Evolutionary conservation across 2,888 invertebrate species (phyloP).

Genomic region (Epirrita christyi): DNA sequence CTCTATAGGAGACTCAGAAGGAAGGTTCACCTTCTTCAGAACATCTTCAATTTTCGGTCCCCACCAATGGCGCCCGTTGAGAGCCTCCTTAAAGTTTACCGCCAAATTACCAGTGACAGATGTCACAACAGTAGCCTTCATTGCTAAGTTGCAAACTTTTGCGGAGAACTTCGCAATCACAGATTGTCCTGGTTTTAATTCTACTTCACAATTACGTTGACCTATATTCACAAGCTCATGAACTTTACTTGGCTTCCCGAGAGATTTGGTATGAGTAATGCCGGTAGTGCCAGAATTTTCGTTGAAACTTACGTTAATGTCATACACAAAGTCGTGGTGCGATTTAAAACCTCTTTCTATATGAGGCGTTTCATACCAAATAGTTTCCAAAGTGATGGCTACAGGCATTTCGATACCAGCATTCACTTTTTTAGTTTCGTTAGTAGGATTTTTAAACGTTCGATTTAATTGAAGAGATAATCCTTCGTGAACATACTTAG

Average conservation of each 20-base stretch:
- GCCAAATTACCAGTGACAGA: conserved; percentile 26
- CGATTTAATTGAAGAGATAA: conserved; percentile 3
- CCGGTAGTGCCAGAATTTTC: conserved; percentile 10
- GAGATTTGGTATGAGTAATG: conserved; percentile 14
- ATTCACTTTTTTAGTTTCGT: conserved; percentile 11
- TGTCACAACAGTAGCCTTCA: conserved; percentile 16
- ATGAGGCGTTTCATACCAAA: conserved; percentile 7
- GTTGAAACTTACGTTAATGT: conserved; percentile 19
- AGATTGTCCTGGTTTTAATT: conserved; percentile 12
- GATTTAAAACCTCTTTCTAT: not conserved
- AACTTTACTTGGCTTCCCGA: conserved; percentile 12
- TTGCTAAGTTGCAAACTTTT: conserved; percentile 16
- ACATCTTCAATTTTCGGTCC: conserved; percentile 23
- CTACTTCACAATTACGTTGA: conserved; percentile 7
- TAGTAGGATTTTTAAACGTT: conserved; percentile 19
- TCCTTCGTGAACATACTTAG: conserved; percentile 6
- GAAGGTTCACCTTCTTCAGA: conserved; percentile 7
- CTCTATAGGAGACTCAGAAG: conserved; percentile 7
- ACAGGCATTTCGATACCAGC: conserved; percentile 22
- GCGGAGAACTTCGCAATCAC: conserved; percentile 18
- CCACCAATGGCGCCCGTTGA: conserved; percentile 19
- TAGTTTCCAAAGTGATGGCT: conserved; percentile 18
- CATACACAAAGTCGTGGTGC: conserved; percentile 22
- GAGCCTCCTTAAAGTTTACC: conserved; percentile 22
- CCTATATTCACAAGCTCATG: conserved; percentile 16